Base-by-base conservation (phyloP, 2,888 invertebrate genomes). In the Dicyrtomina minuta region DNA sequence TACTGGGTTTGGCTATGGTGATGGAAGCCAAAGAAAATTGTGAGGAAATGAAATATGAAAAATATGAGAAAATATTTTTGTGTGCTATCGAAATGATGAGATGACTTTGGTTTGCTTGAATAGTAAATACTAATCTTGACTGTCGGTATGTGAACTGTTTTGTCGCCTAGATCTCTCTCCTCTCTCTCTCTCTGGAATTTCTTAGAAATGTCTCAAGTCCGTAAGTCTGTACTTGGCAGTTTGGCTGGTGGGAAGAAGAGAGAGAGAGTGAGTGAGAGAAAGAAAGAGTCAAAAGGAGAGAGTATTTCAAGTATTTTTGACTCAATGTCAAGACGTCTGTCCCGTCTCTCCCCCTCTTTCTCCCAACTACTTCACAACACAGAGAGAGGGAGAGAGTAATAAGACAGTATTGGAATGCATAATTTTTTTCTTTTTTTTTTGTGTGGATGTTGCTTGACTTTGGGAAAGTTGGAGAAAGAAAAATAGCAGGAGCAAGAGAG, bases 111-210 rank as follows among this genome's bases (percentile, higher is more conserved):
- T 33, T 33, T 33, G 33, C 4, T 55, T 58, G 43, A 43, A 58
- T 58, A 39, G 58, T 58, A 58, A 60, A 60, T 60, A 39, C 41
- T 60, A 43, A 60, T 60, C 59, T 43, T 13, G 43, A 12, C 22
- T 60, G 12, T 55, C 55, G 46, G 46, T 6, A 20, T n/a, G 51
- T 3, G 33, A 33, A 33, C 33, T 33, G 33, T 33, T 33, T 33
- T 33, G 33, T 33, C 33, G 33, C 33, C 33, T 33, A 8, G 33
- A 33, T 33, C 33, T 33, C 22, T 51, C 10, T n/a, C 17, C 39
- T n/a, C 33, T 4, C 17, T n/a, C 15, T 56, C 4, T 56, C 10
- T 56, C 24, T 8, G 8, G 22, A 13, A 26, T 13, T 39, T 58
- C n/a, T 8, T n/a, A 1, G 33, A 39, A 58, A 55, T 55, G 24